Conservation (phyloP, 1,140 invertebrate species). For the Teleopsis dalmanni region DNA sequence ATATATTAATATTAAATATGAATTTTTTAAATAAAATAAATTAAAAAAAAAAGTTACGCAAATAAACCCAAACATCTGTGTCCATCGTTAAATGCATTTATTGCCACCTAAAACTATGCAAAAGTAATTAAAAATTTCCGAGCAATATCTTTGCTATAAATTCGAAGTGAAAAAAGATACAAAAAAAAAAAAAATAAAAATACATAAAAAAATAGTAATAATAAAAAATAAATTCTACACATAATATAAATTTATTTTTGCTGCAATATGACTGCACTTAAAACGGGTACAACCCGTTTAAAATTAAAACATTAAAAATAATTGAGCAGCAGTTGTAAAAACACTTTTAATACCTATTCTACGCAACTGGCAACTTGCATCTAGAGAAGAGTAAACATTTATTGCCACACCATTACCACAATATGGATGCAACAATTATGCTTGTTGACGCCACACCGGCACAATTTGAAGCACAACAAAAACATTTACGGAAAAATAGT, state of each 20-base stretch:
- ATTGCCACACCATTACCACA: too few species aligned
- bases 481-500: constrained; percentile 16
- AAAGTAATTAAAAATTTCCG: background rate
- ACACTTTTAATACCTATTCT: too few species aligned
- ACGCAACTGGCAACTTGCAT: too few species aligned
- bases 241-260: background rate
- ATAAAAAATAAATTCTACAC: background rate
- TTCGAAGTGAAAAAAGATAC: background rate
- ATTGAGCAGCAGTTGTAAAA: too few species aligned
- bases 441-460: constrained; percentile 17
- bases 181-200: background rate
- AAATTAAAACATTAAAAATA: too few species aligned
- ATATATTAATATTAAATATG: background rate
- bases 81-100: too few species aligned
- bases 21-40: background rate
- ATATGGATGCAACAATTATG: constrained; percentile 22
- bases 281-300: too few species aligned
- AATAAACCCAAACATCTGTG: background rate
- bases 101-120: background rate
- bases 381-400: too few species aligned
- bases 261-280: too few species aligned
- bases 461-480: constrained; percentile 13
- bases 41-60: background rate
- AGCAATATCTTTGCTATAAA: background rate
- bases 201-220: background rate